phyloP scores from a whole-genome alignment of 1,140 invertebrate species.

The Acromyrmex charruanus region DNA sequence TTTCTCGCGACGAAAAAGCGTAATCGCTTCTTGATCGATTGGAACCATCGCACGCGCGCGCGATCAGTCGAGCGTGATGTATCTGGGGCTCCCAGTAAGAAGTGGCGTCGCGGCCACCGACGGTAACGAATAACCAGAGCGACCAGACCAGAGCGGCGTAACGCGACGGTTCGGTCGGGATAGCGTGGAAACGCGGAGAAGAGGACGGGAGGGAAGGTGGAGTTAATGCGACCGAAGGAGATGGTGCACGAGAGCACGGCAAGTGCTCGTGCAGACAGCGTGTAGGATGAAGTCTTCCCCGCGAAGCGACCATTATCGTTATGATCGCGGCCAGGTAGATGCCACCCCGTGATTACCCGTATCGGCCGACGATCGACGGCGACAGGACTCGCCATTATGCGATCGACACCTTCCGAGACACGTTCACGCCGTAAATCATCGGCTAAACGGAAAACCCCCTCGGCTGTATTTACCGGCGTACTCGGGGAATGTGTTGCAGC shows the following conservation, averaged over 20 bases:
- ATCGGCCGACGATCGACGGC: conserved; percentile 83
- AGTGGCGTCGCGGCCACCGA: conserved; percentile 6
- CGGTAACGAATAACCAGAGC: conserved; percentile 55
- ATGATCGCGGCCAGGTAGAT: conserved; percentile 82
- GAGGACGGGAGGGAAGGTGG: background rate
- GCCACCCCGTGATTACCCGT: conserved; percentile 83
- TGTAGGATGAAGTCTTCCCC: conserved; percentile 82
- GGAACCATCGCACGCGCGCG: conserved; percentile 38
- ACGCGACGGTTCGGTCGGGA: conserved; percentile 46
- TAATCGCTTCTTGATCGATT: conserved; percentile 32
- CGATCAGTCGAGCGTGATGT: conserved; percentile 44
- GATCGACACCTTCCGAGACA: conserved; percentile 84
- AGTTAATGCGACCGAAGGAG: conserved; percentile 54
- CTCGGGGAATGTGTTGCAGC: conserved; percentile 59
- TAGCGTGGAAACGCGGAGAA: conserved; percentile 2
- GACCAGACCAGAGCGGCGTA: conserved; percentile 53
- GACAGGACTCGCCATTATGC: conserved; percentile 83
- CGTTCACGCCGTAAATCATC: conserved; percentile 83
- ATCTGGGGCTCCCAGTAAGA: background rate
- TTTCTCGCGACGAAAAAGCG: conserved; percentile 33
- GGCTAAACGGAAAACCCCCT: conserved; percentile 81
- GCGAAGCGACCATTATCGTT: conserved; percentile 82
- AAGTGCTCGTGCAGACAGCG: conserved; percentile 61
- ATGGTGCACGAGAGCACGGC: conserved; percentile 42
- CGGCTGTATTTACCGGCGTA: conserved; percentile 73